Evolutionary conservation across 2,113 vertebrate genomes (phyloP).

Genomic region (Cynoglossus semilaevis): DNA sequence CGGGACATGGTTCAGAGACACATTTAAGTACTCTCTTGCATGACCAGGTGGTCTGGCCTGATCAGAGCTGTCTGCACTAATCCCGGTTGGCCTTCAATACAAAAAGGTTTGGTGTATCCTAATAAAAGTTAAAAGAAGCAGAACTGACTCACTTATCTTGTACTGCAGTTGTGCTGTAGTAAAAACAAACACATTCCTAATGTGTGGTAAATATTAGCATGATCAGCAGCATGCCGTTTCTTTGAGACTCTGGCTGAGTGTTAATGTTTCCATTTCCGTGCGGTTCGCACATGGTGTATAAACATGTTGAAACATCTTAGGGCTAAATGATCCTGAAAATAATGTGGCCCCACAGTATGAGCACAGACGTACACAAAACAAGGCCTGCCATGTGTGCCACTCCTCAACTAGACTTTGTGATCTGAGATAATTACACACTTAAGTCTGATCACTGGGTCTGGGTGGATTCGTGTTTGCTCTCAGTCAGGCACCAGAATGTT

Average conservation of each 20-base stretch:
- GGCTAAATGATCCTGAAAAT: slow-evolving; percentile 22
- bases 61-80: too few relatives aligned
- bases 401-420: slow-evolving; percentile 16
- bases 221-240: neutral
- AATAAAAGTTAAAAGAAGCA: neutral
- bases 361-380: slow-evolving; percentile 16
- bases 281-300: slow-evolving; percentile 2
- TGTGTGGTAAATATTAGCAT: neutral
- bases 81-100: neutral
- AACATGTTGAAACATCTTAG: neutral
- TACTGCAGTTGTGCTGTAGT: slow-evolving; percentile 6
- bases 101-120: neutral
- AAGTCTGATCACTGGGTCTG: slow-evolving; percentile 19
- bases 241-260: neutral
- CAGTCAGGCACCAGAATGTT: neutral
- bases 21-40: too few relatives aligned
- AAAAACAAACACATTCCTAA: slow-evolving; percentile 23
- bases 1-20: too few relatives aligned
- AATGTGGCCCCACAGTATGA: slow-evolving; percentile 13
- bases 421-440: slow-evolving; percentile 43
- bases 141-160: slow-evolving; percentile 5
- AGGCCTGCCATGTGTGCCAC: slow-evolving; percentile 26
- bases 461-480: slow-evolving; percentile 15
- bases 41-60: too few relatives aligned
- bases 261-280: neutral